Evolutionary conservation across 30 jellyfish, hydroid and myxozoan species (phyloP).

Genomic region (Hydra vulgaris): DNA sequence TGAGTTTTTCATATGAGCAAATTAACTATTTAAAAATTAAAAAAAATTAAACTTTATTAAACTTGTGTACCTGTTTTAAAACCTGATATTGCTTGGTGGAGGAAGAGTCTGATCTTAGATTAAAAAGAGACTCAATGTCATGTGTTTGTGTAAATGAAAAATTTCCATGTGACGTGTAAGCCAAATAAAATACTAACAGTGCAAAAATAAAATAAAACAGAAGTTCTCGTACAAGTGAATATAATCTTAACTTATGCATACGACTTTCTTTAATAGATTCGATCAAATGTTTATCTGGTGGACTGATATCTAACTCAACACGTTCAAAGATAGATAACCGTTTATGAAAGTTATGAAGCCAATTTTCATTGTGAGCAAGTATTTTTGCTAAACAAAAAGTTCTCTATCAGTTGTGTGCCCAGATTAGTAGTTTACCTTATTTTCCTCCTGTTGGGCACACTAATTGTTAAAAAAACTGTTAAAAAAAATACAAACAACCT

Average conservation of each 20-base stretch:
- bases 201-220: constrained; percentile 57
- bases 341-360: constrained; percentile 71
- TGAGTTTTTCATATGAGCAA: too few relatives aligned
- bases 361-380: constrained; percentile 74
- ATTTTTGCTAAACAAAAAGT: constrained; percentile 17
- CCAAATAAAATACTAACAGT: constrained; percentile 43
- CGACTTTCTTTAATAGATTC: constrained; percentile 59
- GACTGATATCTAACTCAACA: constrained; percentile 29
- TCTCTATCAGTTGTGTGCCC: too few relatives aligned
- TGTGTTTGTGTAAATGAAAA: constrained; percentile 55
- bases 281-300: constrained; percentile 63
- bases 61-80: not conserved
- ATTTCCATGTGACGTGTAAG: constrained; percentile 61
- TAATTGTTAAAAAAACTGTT: too few relatives aligned
- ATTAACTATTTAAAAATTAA: too few relatives aligned
- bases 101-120: constrained; percentile 7
- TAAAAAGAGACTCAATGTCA: constrained; percentile 49
- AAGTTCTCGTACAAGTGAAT: constrained; percentile 64
- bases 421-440: too few relatives aligned
- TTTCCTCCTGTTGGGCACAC: too few relatives aligned
- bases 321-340: constrained; percentile 26
- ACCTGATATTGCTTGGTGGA: not conserved
- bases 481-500: too few relatives aligned
- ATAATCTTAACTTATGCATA: constrained; percentile 65
- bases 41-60: too few relatives aligned